Base-by-base conservation (phyloP, 2,888 invertebrate species). In the Arrhopalites spinosus region DNA sequence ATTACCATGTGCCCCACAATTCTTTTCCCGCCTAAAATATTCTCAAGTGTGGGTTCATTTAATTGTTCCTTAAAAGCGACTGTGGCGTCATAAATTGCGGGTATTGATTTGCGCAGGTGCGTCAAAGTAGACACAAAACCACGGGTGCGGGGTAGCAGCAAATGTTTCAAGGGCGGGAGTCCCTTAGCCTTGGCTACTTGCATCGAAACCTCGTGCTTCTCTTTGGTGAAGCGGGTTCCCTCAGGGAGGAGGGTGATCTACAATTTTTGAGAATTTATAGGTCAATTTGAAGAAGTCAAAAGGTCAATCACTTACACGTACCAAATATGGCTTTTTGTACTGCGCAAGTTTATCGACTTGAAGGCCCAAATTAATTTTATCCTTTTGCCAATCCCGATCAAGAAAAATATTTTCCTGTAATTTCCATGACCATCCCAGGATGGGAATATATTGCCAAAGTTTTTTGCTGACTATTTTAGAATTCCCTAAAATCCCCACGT, bases 391-490 rank as follows among this genome's bases (percentile, higher is more conserved):
- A 81, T 92, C 93, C 83, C 97, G 89, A 85, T 96, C 95, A 75
- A 98, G 89, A 87, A 97, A 97, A 78, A 97, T 93, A 86, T 93
- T 93, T 85, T 97, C 97, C 0, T 94, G 93, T 85, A 96, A 94
- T 87, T 94, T 93, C 96, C 96, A 98, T 83, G 93, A 92, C 96
- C 97, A 98, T 47, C 97, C 97, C 82, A 97, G 11, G 11, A 36
- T 36, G 5, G 36, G 36, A 11, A 36, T 11, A 36, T 36, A 36
- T 36, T 36, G 3, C 5, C 3, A 11, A 36, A 36, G 3, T 11
- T 36, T 36, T 36, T 36, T 36, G 5, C 36, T 11, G 36, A 7
- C 3, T 36, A 36, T 36, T 36, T 36, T 36, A 11, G 36, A 36
- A 36, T 36, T 3, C 3, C 36, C 36, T 11, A 36, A 11, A 36